phyloP scores from a whole-genome alignment of 2,888 invertebrate genomes.

The Tineola bisselliella region DNA sequence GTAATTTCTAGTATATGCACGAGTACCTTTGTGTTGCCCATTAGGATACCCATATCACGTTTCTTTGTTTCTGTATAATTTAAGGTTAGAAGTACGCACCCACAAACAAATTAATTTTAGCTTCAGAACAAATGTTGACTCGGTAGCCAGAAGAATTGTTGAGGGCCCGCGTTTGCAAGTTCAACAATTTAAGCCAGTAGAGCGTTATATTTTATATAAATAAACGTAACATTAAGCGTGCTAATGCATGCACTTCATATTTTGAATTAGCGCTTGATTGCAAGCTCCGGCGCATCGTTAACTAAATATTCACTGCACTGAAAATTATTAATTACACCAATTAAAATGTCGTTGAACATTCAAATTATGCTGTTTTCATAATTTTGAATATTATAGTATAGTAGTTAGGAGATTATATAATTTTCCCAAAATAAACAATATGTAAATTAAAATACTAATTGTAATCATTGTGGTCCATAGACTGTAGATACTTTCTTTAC shows the following conservation, averaged over 20 bases:
- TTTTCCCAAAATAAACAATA: no score
- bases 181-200: not conserved
- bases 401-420: no score
- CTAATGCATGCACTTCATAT: slow-evolving; percentile 1
- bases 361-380: not conserved
- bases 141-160: slow-evolving; percentile 38
- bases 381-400: not conserved
- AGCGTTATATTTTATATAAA: not conserved
- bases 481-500: no score
- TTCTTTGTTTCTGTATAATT: slow-evolving; percentile 40
- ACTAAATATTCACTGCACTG: not conserved
- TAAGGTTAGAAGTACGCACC: slow-evolving; percentile 29
- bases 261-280: slow-evolving; percentile 8
- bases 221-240: not conserved
- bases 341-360: not conserved
- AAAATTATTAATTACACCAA: slow-evolving; percentile 3
- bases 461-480: no score
- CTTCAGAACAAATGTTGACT: slow-evolving; percentile 44
- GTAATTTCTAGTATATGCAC: slow-evolving; percentile 35
- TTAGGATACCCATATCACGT: slow-evolving; percentile 54
- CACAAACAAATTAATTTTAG: slow-evolving; percentile 49
- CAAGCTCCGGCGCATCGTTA: slow-evolving; percentile 1
- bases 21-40: slow-evolving; percentile 40
- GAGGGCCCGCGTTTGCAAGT: slow-evolving; percentile 16
- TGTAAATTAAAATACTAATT: no score